Conservation (phyloP, 2,797 vertebrate species). For the Sphenodon punctatus region DNA sequence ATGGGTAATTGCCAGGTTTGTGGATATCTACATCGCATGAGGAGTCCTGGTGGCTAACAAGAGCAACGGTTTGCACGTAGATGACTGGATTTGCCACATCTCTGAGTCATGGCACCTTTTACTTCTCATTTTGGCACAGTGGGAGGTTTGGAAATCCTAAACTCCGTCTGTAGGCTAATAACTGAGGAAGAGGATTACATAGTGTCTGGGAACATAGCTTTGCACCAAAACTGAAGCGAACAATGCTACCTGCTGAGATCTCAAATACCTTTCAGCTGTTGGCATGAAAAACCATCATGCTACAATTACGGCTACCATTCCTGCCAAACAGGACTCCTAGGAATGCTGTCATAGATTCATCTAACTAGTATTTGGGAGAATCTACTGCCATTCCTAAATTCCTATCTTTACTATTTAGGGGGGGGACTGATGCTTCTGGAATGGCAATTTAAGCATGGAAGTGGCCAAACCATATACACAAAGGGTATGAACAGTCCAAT, state of each 20-base stretch:
- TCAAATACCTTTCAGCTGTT: background rate
- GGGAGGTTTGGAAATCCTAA: background rate
- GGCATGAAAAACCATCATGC: background rate
- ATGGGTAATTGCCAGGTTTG: background rate
- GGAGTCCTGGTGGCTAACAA: background rate
- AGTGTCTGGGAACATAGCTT: background rate
- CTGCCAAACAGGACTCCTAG: accelerated
- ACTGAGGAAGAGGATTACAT: background rate
- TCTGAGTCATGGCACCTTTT: background rate
- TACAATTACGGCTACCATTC: background rate
- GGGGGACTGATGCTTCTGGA: background rate
- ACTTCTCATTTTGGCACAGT: background rate
- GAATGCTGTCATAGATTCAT: background rate
- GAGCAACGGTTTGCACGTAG: background rate
- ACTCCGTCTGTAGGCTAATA: background rate
- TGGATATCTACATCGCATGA: background rate
- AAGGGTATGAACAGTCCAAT: background rate
- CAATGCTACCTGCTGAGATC: background rate
- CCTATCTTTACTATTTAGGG: background rate
- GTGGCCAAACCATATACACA: background rate
- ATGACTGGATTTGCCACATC: background rate
- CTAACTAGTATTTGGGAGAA: background rate
- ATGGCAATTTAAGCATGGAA: background rate
- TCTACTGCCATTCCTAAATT: background rate
- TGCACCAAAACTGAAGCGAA: background rate